These are phyloP conservation scores for Climacteris rufus DNA, from an alignment of 2,113 vertebrate genomes.

Conservation along the genomic window DNA sequence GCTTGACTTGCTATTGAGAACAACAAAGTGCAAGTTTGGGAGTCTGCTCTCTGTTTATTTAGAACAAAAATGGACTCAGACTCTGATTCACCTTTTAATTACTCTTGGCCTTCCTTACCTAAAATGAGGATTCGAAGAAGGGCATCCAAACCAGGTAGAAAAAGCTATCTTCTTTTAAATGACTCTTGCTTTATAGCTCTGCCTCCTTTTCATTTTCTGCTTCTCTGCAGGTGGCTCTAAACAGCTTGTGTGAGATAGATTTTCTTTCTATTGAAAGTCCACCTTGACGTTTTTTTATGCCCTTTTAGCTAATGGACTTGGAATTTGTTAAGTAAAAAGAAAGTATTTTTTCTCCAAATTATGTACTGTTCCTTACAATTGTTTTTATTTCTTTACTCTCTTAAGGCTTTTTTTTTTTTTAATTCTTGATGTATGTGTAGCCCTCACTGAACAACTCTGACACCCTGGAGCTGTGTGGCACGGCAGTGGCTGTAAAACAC, in stretches of 20 bases:
- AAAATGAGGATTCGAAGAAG: constrained; percentile 92
- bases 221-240: neutral
- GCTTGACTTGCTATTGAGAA: constrained; percentile 55
- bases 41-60: constrained; percentile 26
- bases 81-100: constrained; percentile 97
- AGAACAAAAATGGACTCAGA: constrained; percentile 90
- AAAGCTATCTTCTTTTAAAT: neutral
- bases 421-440: neutral
- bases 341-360: neutral
- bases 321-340: neutral
- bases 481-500: neutral
- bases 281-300: neutral
- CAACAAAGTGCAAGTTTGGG: constrained; percentile 33
- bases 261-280: neutral
- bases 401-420: neutral
- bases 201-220: neutral
- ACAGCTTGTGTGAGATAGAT: neutral
- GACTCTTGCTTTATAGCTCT: neutral
- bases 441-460: neutral
- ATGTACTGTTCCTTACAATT: neutral
- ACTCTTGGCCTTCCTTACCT: constrained; percentile 97
- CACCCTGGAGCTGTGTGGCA: neutral
- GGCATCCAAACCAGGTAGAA: constrained; percentile 87
- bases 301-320: neutral
- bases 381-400: neutral